Base-by-base conservation (phyloP, 1,140 invertebrate species). In the Zaprionus kolodkinae region DNA sequence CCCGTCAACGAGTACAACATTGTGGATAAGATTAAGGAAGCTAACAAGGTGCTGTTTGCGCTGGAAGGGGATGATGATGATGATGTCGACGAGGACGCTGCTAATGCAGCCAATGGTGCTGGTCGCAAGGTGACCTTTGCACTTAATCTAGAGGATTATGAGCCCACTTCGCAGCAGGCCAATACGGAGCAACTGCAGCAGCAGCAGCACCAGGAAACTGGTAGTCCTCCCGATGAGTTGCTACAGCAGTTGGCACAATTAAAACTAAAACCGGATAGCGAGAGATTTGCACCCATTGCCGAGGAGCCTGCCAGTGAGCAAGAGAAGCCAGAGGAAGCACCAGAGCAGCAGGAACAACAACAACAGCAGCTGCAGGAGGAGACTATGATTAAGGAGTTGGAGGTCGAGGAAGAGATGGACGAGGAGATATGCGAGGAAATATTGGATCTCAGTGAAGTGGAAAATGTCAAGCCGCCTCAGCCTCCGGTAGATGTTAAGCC, bases 181-280 rank as follows among this genome's bases (percentile, higher is more conserved):
- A 43, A 11, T 2, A 12, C 48, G 12, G 35, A 61, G 33, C 56
- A 15, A n/a, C 72, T 73, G 11, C 33, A 15, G 17, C 72, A 76
- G 11, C 33, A 65, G 7, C 57, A 38, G 15, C 21, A 1, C 33
- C 75, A 50, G 4, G 45, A 25, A 25, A 12, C 45, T 25, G 21
- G 36, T 17, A 86, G 83, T 71, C 84, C 81, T 15, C 77, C 85
- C 1, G 78, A 85, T 27, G 78, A 84, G 80, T 52, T 91, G 11
- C 12, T 87, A 30, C 60, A 72, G 36, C 97, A 98, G 84, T 96
- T 97, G 76, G 94, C 95, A 35, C 95, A 95, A 38, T 94, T 87
- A 0, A 89, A 85, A 38, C 65, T 91, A 1, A 82, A 81, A 57
- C 17, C 62, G 4, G 48, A 77, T 5, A 50, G 10, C 17, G 45